Evolutionary conservation across 1,140 invertebrate species (phyloP).

Genomic region (Gryllus bimaculatus): DNA sequence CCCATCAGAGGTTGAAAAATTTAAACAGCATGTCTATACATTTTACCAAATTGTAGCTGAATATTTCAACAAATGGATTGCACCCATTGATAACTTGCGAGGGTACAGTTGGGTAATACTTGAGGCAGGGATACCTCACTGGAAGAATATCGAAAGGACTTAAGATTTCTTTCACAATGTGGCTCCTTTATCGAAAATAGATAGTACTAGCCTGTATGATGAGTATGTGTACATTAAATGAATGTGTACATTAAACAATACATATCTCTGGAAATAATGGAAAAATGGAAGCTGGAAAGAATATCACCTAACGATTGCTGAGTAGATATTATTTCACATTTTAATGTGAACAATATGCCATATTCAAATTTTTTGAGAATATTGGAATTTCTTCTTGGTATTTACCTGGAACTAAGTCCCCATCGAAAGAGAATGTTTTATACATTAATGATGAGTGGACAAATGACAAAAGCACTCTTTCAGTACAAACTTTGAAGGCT

Average conservation of each 20-base stretch:
- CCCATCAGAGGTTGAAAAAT: background rate
- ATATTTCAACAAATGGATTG: background rate
- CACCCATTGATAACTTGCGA: background rate
- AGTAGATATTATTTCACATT: background rate
- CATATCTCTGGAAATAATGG: background rate
- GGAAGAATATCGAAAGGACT: background rate
- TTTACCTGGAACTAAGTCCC: background rate
- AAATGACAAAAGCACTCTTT: background rate
- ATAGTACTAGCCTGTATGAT: background rate
- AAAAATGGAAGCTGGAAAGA: slow-evolving; percentile 2
- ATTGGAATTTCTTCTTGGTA: slow-evolving; percentile 15
- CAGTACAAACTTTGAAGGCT: slow-evolving; percentile 8
- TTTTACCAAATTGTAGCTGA: background rate
- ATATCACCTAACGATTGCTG: background rate
- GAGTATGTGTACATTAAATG: background rate
- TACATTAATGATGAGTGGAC: no score
- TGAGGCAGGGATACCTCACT: background rate
- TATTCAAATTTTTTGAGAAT: slow-evolving; percentile 9
- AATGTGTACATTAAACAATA: background rate
- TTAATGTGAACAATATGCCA: background rate
- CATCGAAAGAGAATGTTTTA: background rate
- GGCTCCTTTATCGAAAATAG: background rate
- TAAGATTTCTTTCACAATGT: background rate
- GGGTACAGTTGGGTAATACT: background rate
- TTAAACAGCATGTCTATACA: background rate